phyloP scores from a whole-genome alignment of 2,797 vertebrate genomes.

The Takifugu rubripes region DNA sequence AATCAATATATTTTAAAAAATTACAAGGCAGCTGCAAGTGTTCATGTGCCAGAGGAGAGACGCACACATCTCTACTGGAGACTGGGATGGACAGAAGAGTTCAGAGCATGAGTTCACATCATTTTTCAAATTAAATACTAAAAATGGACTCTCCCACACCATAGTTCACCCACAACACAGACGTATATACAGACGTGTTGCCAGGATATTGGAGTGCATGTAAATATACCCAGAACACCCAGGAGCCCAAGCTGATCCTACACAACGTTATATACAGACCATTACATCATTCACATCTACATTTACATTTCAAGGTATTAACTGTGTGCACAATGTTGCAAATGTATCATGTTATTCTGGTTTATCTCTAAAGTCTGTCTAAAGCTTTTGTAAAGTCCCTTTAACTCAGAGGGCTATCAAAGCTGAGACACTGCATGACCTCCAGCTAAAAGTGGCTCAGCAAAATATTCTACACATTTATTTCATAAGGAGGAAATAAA shows the following conservation, averaged over 20 bases:
- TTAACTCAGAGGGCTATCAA: background rate
- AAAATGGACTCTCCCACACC: background rate
- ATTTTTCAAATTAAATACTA: background rate
- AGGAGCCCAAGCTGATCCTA: too few relatives aligned
- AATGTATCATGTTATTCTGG: slow-evolving; percentile 5
- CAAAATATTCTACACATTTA: too few relatives aligned
- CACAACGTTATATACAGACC: slow-evolving; percentile 27
- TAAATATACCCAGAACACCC: slow-evolving; percentile 4
- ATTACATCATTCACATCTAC: slow-evolving; percentile 34
- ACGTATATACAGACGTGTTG: background rate
- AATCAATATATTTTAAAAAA: background rate
- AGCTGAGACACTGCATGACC: too few relatives aligned
- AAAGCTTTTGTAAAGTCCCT: slow-evolving; percentile 30
- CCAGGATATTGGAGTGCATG: slow-evolving; percentile 18
- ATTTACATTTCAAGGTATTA: slow-evolving; percentile 48
- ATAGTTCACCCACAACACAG: background rate
- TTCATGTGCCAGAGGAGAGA: too few relatives aligned
- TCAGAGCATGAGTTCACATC: too few relatives aligned
- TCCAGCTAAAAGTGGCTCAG: too few relatives aligned
- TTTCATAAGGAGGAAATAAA: too few relatives aligned
- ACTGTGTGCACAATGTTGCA: slow-evolving; percentile 40
- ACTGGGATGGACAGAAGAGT: background rate
- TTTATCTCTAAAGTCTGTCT: slow-evolving; percentile 17
- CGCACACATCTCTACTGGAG: background rate
- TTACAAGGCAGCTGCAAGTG: too few relatives aligned